Conservation (phyloP, 2,113 vertebrate genomes). For the Mastomys natalensis region DNA sequence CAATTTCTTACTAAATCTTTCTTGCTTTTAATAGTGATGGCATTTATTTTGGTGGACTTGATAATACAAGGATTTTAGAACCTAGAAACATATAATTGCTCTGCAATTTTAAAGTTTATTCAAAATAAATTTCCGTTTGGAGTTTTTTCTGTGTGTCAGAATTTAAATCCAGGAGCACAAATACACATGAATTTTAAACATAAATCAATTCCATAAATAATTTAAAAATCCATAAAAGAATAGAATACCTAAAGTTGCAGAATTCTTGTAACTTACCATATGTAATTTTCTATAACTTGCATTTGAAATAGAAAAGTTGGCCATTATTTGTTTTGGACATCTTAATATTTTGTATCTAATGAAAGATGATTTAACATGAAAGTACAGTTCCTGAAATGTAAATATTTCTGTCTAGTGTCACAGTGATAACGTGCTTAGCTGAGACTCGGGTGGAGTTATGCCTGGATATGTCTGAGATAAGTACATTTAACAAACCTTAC, state of each 20-base stretch:
- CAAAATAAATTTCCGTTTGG: constrained; percentile 33
- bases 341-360: constrained; percentile 40
- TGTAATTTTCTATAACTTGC: constrained; percentile 31
- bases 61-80: constrained; percentile 38
- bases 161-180: constrained; percentile 4
- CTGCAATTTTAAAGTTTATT: constrained; percentile 46
- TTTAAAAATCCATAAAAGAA: constrained; percentile 37
- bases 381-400: neutral
- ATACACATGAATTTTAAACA: neutral
- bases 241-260: neutral
- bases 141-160: neutral
- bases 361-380: neutral
- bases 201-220: neutral
- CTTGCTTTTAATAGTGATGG: neutral
- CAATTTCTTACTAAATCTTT: neutral
- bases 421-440: constrained; percentile 22
- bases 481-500: neutral
- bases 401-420: neutral
- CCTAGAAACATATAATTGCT: neutral
- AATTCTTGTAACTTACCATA: constrained; percentile 38
- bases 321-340: constrained; percentile 11
- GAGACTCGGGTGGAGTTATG: neutral
- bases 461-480: constrained; percentile 31
- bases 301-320: constrained; percentile 46
- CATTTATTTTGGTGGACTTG: constrained; percentile 4